Percentiles rank a stretch among this genome's conserved stretches.
Conservation (phyloP, 1,140 invertebrate genomes). For the Anoplophora glabripennis region DNA sequence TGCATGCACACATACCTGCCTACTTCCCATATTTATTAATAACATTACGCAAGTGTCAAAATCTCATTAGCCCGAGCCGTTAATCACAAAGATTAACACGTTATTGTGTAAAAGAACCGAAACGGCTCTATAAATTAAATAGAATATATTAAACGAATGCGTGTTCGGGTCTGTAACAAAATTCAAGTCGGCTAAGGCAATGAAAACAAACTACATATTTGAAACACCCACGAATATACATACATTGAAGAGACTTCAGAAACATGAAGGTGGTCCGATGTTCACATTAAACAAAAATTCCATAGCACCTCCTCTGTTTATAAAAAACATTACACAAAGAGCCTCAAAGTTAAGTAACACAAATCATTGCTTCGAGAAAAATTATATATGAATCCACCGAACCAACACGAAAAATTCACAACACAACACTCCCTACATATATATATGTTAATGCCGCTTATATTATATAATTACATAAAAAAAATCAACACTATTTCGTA, state of each 20-base stretch:
- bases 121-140: too few species aligned
- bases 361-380: slow-evolving; percentile 4
- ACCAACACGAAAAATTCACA: slow-evolving; percentile 7
- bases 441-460: too few species aligned
- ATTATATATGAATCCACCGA: background rate
- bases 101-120: too few species aligned
- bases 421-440: background rate
- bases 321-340: slow-evolving; percentile 27
- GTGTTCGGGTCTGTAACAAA: slow-evolving; percentile 1
- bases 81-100: too few species aligned
- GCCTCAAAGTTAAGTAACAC: slow-evolving; percentile 10
- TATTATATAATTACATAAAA: background rate
- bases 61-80: too few species aligned
- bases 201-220: slow-evolving; percentile 27
- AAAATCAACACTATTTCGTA: slow-evolving; percentile 14
- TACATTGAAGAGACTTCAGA: slow-evolving; percentile 31
- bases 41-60: too few species aligned
- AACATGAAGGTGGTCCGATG: slow-evolving; percentile 33
- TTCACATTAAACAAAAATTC: slow-evolving; percentile 34
- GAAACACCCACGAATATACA: slow-evolving; percentile 32
- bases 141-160: too few species aligned
- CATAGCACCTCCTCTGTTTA: slow-evolving; percentile 27
- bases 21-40: too few species aligned
- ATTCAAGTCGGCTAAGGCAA: slow-evolving; percentile 21
- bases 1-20: too few species aligned